These are phyloP conservation scores for Hemiprocne comata DNA, from an alignment of 2,113 vertebrate species.

Conservation along the genomic window DNA sequence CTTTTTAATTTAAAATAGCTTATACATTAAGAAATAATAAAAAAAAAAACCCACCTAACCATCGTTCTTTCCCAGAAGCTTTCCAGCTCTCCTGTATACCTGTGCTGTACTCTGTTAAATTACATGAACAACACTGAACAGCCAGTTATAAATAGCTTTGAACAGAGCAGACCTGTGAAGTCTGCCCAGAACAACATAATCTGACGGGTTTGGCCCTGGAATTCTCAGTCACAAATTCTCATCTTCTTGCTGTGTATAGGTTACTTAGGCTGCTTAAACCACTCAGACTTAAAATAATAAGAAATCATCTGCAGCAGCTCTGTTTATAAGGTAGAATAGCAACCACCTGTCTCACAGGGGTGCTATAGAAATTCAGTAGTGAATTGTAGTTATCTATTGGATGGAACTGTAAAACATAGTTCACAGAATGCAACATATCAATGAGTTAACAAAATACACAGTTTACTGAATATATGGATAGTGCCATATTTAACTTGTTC, in stretches of 20 bases:
- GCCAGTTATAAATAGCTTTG: not conserved
- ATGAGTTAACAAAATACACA: not conserved
- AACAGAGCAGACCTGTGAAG: not conserved
- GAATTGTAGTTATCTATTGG: not conserved
- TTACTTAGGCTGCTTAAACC: not conserved
- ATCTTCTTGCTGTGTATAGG: not conserved
- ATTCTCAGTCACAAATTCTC: not conserved
- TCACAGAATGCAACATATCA: not conserved
- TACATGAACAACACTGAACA: not conserved
- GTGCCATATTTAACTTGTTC: slow-evolving; percentile 55
- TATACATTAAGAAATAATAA: not conserved
- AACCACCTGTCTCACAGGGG: not conserved
- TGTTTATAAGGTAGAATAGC: not conserved
- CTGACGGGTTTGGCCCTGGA: not conserved
- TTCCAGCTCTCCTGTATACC: not conserved
- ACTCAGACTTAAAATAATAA: not conserved
- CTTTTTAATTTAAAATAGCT: not conserved
- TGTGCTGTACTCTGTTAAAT: not conserved
- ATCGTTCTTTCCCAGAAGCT: not conserved
- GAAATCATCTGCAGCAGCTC: not conserved
- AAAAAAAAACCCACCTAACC: too few species aligned
- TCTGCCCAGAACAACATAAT: not conserved
- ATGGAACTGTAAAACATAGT: not conserved
- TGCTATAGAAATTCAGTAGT: not conserved
- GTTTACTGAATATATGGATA: slow-evolving; percentile 37